Conservation (phyloP, 2,888 invertebrate genomes). For the Ichneumoninae sp. region DNA sequence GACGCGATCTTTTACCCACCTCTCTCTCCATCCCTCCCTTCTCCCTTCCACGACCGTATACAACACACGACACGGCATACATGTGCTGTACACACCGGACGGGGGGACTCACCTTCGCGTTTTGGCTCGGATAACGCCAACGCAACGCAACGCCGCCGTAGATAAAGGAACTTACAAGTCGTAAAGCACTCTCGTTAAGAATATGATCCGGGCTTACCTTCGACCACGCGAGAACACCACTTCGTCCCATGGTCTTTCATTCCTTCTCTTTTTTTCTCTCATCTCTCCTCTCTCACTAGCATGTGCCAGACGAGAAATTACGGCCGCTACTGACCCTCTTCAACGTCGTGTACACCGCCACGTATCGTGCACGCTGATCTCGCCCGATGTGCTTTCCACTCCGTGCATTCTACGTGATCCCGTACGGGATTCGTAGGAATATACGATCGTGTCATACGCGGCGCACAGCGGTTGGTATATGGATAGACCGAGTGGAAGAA, state of each 20-base stretch:
- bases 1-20: slow-evolving; percentile 64
- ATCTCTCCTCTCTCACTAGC: slow-evolving; percentile 35
- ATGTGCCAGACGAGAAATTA: slow-evolving; percentile 71
- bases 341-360: slow-evolving; percentile 72
- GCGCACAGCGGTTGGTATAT: slow-evolving; percentile 17
- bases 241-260: slow-evolving; percentile 19
- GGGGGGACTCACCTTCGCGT: slow-evolving; percentile 65
- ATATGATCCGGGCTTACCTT: slow-evolving; percentile 83
- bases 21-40: slow-evolving; percentile 26
- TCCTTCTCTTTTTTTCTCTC: slow-evolving; percentile 41
- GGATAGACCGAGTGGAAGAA: slow-evolving; percentile 30
- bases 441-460: slow-evolving; percentile 35
- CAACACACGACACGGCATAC: slow-evolving; percentile 24
- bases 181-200: slow-evolving; percentile 84
- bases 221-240: slow-evolving; percentile 76
- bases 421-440: slow-evolving; percentile 52
- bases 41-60: slow-evolving; percentile 55
- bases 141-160: slow-evolving; percentile 79
- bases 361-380: slow-evolving; percentile 67
- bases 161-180: slow-evolving; percentile 81
- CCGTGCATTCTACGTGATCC: slow-evolving; percentile 48
- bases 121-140: slow-evolving; percentile 82
- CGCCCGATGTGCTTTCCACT: slow-evolving; percentile 47
- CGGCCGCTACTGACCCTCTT: slow-evolving; percentile 80
- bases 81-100: slow-evolving; percentile 22